These are phyloP conservation scores for Magallana nippona DNA, from an alignment of 2,888 invertebrate species.

Conservation along the genomic window DNA sequence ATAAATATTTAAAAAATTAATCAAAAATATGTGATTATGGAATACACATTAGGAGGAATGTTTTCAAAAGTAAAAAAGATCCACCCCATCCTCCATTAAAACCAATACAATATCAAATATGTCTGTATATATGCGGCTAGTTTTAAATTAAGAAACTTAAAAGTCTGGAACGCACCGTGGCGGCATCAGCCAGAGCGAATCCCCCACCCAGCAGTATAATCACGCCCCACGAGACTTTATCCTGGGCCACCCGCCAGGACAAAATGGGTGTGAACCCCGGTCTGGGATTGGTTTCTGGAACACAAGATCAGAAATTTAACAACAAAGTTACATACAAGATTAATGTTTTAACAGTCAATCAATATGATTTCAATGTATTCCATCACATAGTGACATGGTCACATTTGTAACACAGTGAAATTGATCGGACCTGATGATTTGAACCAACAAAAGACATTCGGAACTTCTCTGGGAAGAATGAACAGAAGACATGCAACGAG, in stretches of 20 bases:
- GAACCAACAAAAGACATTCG: constrained; percentile 53
- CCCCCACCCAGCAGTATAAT: constrained; percentile 91
- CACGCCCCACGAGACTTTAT: constrained; percentile 94
- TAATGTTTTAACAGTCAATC: no score
- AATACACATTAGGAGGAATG: no score
- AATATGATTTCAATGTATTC: no score
- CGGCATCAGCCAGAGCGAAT: constrained; percentile 93
- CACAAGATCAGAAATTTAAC: not conserved
- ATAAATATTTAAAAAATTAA: no score
- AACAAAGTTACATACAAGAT: not conserved
- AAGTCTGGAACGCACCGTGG: constrained; percentile 81
- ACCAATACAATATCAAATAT: no score
- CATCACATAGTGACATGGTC: not conserved
- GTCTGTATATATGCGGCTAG: no score
- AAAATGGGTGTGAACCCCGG: constrained; percentile 81
- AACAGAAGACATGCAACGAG: constrained; percentile 91
- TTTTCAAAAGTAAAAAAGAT: no score
- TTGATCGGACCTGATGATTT: constrained; percentile 30
- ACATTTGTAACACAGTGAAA: not conserved
- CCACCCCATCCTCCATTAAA: no score
- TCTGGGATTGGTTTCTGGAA: not conserved
- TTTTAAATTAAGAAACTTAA: no score
- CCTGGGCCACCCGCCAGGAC: constrained; percentile 91
- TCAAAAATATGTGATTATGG: no score
- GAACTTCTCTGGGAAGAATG: constrained; percentile 88